Evolutionary conservation across 2,888 invertebrate genomes (phyloP).

Genomic region (Vandiemenella viatica): DNA sequence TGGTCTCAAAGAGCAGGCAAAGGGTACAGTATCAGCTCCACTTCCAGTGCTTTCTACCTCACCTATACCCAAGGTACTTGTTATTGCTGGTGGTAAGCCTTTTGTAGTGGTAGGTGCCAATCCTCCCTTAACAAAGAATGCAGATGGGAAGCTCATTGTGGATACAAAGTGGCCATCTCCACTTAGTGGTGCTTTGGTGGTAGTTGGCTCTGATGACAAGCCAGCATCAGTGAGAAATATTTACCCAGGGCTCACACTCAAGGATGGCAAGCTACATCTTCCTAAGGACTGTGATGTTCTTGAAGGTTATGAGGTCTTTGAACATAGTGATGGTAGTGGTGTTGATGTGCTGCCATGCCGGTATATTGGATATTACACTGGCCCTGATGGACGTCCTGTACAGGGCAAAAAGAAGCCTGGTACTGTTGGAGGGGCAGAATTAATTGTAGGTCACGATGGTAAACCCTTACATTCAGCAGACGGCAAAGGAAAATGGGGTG

Average conservation of each 20-base stretch:
- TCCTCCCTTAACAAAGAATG: neutral
- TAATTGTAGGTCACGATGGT: slow-evolving; percentile 1
- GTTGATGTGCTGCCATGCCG: neutral
- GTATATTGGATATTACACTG: neutral
- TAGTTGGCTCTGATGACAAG: neutral
- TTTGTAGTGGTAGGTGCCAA: neutral
- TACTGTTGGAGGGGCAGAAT: neutral
- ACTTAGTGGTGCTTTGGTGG: neutral
- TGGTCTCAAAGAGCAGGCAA: slow-evolving; percentile 43
- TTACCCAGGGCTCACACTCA: neutral
- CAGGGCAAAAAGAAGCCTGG: neutral
- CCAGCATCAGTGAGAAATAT: neutral
- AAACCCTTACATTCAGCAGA: neutral
- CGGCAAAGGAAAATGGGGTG: neutral
- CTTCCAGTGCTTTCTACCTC: too few species aligned
- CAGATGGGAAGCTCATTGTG: neutral
- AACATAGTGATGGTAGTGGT: too few species aligned
- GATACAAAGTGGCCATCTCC: neutral
- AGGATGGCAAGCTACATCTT: neutral
- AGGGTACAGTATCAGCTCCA: too few species aligned
- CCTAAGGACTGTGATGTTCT: neutral
- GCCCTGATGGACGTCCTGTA: neutral
- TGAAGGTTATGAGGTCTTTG: too few species aligned
- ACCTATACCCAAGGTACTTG: too few species aligned
- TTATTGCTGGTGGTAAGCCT: neutral